Evolutionary conservation across 2,888 invertebrate species (phyloP), one percentile per base, ranked within the genome.

Genomic region (Erpobdella octoculata): DNA sequence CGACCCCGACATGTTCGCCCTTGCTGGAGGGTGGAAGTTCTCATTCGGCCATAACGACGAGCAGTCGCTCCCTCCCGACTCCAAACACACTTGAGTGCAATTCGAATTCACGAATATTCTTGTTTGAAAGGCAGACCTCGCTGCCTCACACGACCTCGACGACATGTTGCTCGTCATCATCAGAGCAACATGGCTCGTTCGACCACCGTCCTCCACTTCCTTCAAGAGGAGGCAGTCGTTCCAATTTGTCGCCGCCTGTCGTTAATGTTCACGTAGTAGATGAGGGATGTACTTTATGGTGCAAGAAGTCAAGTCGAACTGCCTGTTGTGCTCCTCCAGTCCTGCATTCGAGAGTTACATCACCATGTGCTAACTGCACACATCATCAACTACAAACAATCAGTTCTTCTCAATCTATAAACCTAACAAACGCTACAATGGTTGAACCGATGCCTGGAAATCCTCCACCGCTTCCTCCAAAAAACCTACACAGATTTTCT

Each of bases 61-160:
- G 69, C 35, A 46, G 88, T 91, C 68, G 73, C 76, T 71, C 75
- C 74, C 67, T 65, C n/a, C 70, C 69, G 12, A 69, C 69, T 28
- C 53, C 69, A n/a, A 41, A 12, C 12, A 15, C 46, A 12, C 46
- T 41, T n/a, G 65, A 65, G 6, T 31, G 28, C 21, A 35, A 33
- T n/a, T 33, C n/a, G 58, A 69, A 69, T 58, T 46, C 53, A 8
- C 53, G 53, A 53, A 53, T 28, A 53, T 53, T 48, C n/a, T 31
- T 4, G 12, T 46, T 69, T 12, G 6, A 69, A 18, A 48, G 69
- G 33, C 69, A 69, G 58, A 33, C 28, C 21, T 69, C 62, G 6
- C 28, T 35, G 33, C 62, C 62, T n/a, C 62, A 33, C 35, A 28
- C 62, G 25, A 62, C 28, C 3, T 28, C 35, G n/a, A 33, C 62